Base-by-base conservation (phyloP, 2,888 invertebrate genomes). In the Drosophila rellima region DNA sequence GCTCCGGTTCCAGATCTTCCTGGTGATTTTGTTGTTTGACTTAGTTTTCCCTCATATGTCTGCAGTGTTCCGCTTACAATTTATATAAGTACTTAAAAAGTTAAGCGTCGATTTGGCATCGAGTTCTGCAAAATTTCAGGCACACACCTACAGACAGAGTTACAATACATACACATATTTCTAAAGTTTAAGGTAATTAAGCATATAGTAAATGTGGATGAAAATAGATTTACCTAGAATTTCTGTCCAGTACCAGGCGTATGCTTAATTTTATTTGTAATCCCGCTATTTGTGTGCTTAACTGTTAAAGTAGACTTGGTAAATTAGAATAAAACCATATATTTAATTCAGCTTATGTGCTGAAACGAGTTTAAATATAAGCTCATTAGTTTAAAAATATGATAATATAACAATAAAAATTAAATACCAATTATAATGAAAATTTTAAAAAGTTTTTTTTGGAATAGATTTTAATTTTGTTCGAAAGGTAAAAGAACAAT, bases 91-190 rank as follows among this genome's bases (percentile, higher is more conserved):
- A 52, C 70, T 74, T 70, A 55, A 66, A 82, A 84, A 84, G 82
- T 82, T 83, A 73, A 73, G 51, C 70, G 69, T 67, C 70, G 61
- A 66, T 67, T 83, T 71, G 42, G 17, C 63, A 54, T 56, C n/a
- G 45, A 74, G 64, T 52, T 48, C 10, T 47, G 56, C 37, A 23
- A 71, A 65, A 65, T 62, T 76, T 59, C 65, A 65, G 56, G 33
- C 33, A 23, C 23, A 6, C 23, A 17, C 52, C 20, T n/a, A 11
- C 23, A 47, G 17, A 33, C 13, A 52, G 6, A 17, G 17, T 3
- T 3, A 29, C 3, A 23, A 37, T 7, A 13, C 10, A 6, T n/a
- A 10, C 13, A 17, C 7, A 18, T 11, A 17, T 29, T 33, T 31
- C 8, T 20, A 57, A 48, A 56, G 65, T 71, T 75, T 42, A 40